phyloP scores from a whole-genome alignment of 2,113 vertebrate genomes.

The Gallinago undulata region DNA sequence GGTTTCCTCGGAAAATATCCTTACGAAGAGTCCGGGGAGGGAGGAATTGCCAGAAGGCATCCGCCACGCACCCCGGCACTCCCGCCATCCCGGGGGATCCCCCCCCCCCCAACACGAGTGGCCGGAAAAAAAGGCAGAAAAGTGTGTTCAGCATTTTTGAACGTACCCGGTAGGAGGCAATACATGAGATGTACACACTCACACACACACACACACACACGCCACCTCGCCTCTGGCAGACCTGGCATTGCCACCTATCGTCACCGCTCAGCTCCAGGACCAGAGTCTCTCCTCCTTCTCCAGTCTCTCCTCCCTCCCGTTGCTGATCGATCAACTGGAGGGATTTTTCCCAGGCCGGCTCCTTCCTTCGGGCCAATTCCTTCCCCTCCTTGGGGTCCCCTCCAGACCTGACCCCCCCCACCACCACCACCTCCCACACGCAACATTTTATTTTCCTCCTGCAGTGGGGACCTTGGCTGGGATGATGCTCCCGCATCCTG shows the following conservation, averaged over 20 bases:
- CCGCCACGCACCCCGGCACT: rapidly evolving
- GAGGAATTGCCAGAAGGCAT: rapidly evolving
- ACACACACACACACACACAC: neutral
- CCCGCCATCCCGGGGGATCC: rapidly evolving
- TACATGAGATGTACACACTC: neutral
- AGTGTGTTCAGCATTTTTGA: neutral
- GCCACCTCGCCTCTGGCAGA: neutral
- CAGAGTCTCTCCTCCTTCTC: neutral
- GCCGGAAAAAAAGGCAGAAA: neutral
- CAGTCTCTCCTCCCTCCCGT: neutral
- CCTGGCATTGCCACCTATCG: neutral
- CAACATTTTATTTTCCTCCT: neutral
- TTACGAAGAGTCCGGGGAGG: too few species aligned
- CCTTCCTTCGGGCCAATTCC: too few species aligned
- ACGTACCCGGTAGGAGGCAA: neutral
- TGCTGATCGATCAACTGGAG: neutral
- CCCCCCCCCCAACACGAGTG: too few species aligned
- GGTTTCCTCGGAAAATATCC: neutral
- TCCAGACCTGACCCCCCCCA: rapidly evolving
- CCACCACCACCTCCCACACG: too few species aligned
- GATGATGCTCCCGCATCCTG: neutral
- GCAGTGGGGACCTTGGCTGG: neutral
- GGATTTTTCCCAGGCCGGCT: neutral
- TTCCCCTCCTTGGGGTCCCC: neutral
- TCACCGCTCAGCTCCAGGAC: neutral